These are phyloP conservation scores for Drosophila melanogaster DNA, from an alignment of 1,140 invertebrate genomes.

Conservation along the genomic window DNA sequence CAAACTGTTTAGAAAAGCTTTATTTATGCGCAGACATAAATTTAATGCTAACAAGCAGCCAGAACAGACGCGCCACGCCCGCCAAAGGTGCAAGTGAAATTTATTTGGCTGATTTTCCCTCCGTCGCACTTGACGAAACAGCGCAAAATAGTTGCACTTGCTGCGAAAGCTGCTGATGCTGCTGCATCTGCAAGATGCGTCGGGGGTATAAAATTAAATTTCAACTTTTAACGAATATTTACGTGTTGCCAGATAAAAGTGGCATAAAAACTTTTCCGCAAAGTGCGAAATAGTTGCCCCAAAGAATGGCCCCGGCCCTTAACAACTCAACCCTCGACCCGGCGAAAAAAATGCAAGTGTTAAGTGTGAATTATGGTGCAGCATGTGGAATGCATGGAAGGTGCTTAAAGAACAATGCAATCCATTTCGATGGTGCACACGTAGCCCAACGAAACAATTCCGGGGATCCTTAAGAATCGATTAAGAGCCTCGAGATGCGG, in stretches of 20 bases:
- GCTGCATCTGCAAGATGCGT: slow-evolving; percentile 26
- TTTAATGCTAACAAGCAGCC: slow-evolving; percentile 75
- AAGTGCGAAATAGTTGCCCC: slow-evolving; percentile 72
- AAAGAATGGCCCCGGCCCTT: slow-evolving; percentile 29
- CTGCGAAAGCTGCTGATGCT: slow-evolving; percentile 36
- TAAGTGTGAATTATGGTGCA: slow-evolving; percentile 79
- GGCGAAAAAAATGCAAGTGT: slow-evolving; percentile 52
- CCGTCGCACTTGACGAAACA: slow-evolving; percentile 48
- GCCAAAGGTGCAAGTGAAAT: slow-evolving; percentile 69
- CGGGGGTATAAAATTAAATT: slow-evolving; percentile 80
- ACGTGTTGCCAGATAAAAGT: slow-evolving; percentile 80
- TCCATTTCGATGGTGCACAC: slow-evolving; percentile 52
- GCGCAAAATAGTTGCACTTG: slow-evolving; percentile 50
- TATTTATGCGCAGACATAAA: slow-evolving; percentile 79
- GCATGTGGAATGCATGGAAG: slow-evolving; percentile 46
- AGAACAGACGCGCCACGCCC: slow-evolving; percentile 54
- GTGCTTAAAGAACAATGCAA: slow-evolving; percentile 60
- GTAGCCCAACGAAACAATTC: slow-evolving; percentile 26
- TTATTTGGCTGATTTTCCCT: slow-evolving; percentile 71
- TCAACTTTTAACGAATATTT: slow-evolving; percentile 83
- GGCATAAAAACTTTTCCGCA: slow-evolving; percentile 79
- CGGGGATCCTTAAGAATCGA: slow-evolving; percentile 39
- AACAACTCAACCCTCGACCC: slow-evolving; percentile 50
- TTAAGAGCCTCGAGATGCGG: slow-evolving; percentile 15
- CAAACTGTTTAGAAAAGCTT: slow-evolving; percentile 81